Conservation (phyloP, 2,888 invertebrate genomes). For the Zootermopsis nevadensis region DNA sequence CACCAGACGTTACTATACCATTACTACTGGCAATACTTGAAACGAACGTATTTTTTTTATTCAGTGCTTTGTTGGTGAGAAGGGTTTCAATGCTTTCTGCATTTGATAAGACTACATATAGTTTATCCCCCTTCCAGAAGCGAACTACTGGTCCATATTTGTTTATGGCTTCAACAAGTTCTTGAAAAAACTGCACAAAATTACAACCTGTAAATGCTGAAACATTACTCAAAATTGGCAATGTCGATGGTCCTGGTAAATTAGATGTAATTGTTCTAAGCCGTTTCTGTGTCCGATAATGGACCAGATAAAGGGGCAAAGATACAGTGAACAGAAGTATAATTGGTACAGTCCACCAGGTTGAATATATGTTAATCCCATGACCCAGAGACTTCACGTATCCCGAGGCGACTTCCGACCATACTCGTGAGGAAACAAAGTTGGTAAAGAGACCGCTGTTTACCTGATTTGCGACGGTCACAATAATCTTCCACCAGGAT, state of each 20-base stretch:
- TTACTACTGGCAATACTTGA: neutral
- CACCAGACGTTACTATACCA: neutral
- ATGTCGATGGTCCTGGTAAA: neutral
- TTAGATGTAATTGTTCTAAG: neutral
- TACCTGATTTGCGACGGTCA: neutral
- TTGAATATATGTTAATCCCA: neutral
- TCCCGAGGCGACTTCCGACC: neutral
- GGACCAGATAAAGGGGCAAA: neutral
- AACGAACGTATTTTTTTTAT: neutral
- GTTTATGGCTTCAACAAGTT: neutral
- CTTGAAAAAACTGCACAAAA: neutral
- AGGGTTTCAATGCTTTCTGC: neutral
- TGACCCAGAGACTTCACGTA: neutral
- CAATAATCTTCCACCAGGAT: neutral
- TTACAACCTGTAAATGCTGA: neutral
- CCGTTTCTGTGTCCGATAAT: neutral
- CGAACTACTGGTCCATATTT: slow-evolving; percentile 9
- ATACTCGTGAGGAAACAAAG: neutral
- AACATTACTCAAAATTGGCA: neutral
- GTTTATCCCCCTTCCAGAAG: slow-evolving; percentile 11
- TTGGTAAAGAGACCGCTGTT: neutral
- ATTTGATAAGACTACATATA: neutral
- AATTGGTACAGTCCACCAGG: neutral
- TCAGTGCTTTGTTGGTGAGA: neutral
- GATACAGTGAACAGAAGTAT: neutral